These are phyloP conservation scores for Lochmaea crataegi DNA, from an alignment of 2,888 invertebrate species.

Conservation along the genomic window DNA sequence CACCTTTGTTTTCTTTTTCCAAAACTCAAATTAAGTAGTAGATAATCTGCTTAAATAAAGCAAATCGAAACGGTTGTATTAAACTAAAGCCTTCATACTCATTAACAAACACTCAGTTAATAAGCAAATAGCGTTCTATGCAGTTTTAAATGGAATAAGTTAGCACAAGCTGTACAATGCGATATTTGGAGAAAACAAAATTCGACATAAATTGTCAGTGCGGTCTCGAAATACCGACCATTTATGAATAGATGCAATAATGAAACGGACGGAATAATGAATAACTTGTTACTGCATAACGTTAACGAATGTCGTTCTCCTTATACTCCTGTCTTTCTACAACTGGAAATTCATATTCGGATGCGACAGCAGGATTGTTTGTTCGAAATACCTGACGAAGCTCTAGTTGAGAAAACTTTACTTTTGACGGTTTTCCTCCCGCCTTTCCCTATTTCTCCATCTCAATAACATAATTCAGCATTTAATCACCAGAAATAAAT, in stretches of 20 bases:
- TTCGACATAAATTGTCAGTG: constrained; percentile 2
- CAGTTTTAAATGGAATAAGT: neutral
- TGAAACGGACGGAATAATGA: constrained; percentile 2
- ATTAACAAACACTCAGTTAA: neutral
- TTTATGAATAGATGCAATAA: constrained; percentile 6
- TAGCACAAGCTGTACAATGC: neutral
- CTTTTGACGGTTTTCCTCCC: constrained; percentile 24
- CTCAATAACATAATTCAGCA: neutral
- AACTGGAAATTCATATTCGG: constrained; percentile 23
- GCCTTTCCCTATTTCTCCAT: neutral
- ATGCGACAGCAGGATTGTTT: constrained; percentile 26
- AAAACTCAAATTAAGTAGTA: no score
- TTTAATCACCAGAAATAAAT: neutral
- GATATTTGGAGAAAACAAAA: neutral
- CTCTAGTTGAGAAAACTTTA: constrained; percentile 24
- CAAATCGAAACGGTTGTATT: neutral
- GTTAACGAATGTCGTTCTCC: constrained; percentile 28
- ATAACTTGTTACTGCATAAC: constrained; percentile 28
- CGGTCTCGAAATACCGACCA: neutral
- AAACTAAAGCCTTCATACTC: neutral
- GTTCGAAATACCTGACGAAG: constrained; percentile 31
- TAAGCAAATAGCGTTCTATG: neutral
- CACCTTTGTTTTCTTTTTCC: no score
- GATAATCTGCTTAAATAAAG: neutral
- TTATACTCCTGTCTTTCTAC: constrained; percentile 24